These are phyloP conservation scores for Mirza zaza DNA, from an alignment of 2,113 vertebrate species.

Conservation along the genomic window DNA sequence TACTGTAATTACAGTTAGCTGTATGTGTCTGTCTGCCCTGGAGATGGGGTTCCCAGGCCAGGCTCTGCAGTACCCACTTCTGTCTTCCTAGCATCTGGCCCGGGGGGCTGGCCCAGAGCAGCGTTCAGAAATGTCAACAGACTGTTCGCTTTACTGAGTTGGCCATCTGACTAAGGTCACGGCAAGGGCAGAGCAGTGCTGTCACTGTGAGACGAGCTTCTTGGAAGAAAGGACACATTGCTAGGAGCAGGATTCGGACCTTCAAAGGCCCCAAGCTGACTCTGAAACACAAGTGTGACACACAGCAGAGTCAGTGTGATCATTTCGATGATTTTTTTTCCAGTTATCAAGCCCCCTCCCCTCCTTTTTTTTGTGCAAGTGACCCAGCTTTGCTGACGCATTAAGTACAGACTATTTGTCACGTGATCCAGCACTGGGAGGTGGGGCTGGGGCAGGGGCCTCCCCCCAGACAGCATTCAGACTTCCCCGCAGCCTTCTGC, in stretches of 20 bases:
- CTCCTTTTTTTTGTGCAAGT: accelerated
- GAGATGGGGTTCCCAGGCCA: background rate
- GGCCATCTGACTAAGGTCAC: background rate
- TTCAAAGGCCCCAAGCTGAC: background rate
- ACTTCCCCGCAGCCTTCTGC: background rate
- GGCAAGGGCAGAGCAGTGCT: background rate
- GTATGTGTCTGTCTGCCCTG: background rate
- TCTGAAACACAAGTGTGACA: no score
- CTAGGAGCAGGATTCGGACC: background rate
- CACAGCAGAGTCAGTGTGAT: accelerated
- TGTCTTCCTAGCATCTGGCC: background rate
- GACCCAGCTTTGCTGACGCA: background rate
- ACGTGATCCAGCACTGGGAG: accelerated
- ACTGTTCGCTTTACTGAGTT: background rate
- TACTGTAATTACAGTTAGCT: background rate
- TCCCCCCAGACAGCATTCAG: background rate
- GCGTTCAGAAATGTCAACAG: background rate
- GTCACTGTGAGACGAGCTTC: background rate
- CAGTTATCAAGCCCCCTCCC: accelerated
- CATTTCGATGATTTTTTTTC: background rate
- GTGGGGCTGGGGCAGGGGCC: background rate
- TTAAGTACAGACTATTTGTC: background rate
- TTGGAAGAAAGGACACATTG: background rate
- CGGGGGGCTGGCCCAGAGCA: background rate
- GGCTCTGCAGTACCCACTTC: background rate